These are phyloP conservation scores for Nasonovia ribisnigri DNA, from an alignment of 2,888 invertebrate genomes.

Conservation along the genomic window DNA sequence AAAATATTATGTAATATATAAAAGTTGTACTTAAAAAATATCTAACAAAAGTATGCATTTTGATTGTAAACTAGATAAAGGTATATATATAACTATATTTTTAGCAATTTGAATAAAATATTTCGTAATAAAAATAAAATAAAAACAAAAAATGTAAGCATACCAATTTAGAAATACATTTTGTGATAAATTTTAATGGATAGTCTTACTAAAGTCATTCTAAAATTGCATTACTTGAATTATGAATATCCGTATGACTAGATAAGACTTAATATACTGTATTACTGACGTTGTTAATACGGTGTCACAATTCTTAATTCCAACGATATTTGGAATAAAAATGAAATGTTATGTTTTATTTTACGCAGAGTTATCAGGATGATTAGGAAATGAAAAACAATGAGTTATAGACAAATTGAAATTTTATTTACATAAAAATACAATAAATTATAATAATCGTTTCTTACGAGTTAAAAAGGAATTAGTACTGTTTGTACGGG, in stretches of 20 bases:
- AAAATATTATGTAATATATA: too few relatives aligned
- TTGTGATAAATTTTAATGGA: neutral
- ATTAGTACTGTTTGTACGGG: slow-evolving; percentile 63
- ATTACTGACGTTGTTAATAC: neutral
- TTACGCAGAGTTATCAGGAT: neutral
- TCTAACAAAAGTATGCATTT: neutral
- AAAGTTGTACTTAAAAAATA: too few relatives aligned
- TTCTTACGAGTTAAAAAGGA: slow-evolving; percentile 25
- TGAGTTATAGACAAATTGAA: slow-evolving; percentile 40
- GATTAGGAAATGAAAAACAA: neutral
- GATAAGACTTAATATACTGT: neutral
- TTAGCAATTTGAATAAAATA: too few relatives aligned
- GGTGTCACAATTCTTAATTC: too few relatives aligned
- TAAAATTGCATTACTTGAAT: neutral
- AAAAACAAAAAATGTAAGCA: neutral
- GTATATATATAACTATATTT: too few relatives aligned
- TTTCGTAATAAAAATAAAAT: neutral
- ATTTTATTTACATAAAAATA: slow-evolving; percentile 65
- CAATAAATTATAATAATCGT: slow-evolving; percentile 51
- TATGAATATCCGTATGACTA: neutral
- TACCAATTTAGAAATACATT: neutral
- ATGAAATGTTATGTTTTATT: neutral
- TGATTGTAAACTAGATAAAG: neutral
- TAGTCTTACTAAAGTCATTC: neutral
- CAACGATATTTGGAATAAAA: neutral